These are phyloP conservation scores for Chrysolina americana DNA, from an alignment of 2,888 invertebrate species.

Conservation along the genomic window DNA sequence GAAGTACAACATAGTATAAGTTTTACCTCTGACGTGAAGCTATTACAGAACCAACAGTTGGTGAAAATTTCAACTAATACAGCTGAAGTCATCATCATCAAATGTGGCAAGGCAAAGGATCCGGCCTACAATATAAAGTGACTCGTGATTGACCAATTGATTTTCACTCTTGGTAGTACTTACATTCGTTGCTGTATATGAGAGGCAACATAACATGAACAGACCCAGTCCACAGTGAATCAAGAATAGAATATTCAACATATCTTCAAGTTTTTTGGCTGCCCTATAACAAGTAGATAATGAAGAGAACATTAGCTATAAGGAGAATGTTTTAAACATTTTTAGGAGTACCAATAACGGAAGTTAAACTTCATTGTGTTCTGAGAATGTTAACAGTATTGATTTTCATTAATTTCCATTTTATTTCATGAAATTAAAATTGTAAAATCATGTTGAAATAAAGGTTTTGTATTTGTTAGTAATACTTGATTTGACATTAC, in stretches of 20 bases:
- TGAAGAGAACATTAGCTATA: neutral
- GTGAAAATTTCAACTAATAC: constrained; percentile 20
- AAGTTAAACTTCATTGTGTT: no score
- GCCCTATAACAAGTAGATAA: neutral
- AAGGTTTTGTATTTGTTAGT: no score
- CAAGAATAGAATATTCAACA: neutral
- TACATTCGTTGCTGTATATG: constrained; percentile 5
- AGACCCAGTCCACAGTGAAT: neutral
- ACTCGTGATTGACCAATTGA: neutral
- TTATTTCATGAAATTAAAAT: no score
- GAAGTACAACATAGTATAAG: neutral
- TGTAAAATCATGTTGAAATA: no score
- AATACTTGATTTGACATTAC: no score
- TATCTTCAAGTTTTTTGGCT: constrained; percentile 15
- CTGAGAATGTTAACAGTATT: no score
- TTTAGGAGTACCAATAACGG: no score
- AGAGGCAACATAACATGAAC: constrained; percentile 7
- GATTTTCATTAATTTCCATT: no score
- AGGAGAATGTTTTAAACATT: neutral
- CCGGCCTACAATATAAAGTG: neutral
- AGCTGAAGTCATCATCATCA: neutral
- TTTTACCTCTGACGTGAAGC: constrained; percentile 30
- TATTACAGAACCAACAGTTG: constrained; percentile 25
- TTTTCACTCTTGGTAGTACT: neutral
- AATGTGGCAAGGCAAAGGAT: neutral